A percentile compares a stretch with the other conserved stretches of the same genome.
Evolutionary conservation across 2,888 invertebrate species (phyloP).

Genomic region (Torymus texanus): DNA sequence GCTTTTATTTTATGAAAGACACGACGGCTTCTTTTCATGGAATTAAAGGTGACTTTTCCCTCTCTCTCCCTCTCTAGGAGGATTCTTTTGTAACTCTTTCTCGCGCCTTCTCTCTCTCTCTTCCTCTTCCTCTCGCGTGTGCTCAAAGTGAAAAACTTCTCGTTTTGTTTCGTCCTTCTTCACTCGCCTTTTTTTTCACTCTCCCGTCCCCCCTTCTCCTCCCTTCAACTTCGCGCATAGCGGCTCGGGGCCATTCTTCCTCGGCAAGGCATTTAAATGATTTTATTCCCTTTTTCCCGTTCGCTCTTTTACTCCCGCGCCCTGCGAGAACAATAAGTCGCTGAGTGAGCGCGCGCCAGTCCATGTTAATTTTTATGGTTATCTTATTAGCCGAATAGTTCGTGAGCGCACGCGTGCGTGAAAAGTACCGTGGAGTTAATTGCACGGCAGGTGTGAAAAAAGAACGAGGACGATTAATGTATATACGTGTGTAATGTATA

Average conservation of each 20-base stretch:
- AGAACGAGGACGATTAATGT: no score
- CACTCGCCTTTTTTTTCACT: background rate
- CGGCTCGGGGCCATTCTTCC: conserved; percentile 24
- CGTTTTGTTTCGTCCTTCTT: conserved; percentile 25
- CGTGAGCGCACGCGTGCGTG: no score
- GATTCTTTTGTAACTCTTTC: background rate
- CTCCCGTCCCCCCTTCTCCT: background rate
- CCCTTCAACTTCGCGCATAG: background rate
- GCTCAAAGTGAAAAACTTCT: conserved; percentile 48
- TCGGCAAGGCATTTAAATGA: conserved; percentile 41
- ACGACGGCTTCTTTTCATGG: conserved; percentile 50
- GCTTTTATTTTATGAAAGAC: conserved; percentile 53
- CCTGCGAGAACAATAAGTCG: background rate
- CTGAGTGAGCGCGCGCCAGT: background rate
- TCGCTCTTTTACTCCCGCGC: background rate
- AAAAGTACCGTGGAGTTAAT: background rate
- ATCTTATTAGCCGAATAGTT: conserved; percentile 38
- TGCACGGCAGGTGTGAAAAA: background rate
- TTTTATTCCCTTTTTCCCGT: conserved; percentile 38
- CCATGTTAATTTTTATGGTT: conserved; percentile 45
- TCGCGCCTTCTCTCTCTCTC: background rate
- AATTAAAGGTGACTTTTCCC: conserved; percentile 50
- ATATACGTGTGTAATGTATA: no score
- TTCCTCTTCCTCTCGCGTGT: background rate
- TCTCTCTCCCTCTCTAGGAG: conserved; percentile 4